A percentile compares a stretch with the other conserved stretches of the same genome.
Evolutionary conservation across 2,113 vertebrate species (phyloP).

Genomic region (Aviceda subcristata): DNA sequence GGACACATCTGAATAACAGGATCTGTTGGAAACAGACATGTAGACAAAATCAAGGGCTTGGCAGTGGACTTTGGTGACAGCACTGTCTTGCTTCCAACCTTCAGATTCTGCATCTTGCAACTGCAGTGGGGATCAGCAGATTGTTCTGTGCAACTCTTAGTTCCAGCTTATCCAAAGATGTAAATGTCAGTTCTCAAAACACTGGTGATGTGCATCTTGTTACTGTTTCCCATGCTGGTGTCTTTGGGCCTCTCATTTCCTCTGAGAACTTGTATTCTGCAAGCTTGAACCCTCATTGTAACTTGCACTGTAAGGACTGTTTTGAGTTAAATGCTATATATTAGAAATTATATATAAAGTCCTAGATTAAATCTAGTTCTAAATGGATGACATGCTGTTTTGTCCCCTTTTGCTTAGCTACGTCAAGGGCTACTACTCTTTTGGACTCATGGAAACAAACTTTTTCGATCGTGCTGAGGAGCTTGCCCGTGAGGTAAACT

Average conservation of each 20-base stretch:
- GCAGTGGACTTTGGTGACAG: not conserved
- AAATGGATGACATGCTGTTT: not conserved
- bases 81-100: not conserved
- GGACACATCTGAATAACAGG: not conserved
- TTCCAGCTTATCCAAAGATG: not conserved
- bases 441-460: constrained; percentile 90
- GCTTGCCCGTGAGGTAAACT: constrained; percentile 86
- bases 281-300: not conserved
- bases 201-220: not conserved
- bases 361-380: not conserved
- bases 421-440: constrained; percentile 89
- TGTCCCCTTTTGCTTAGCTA: constrained; percentile 74
- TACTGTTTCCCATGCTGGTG: not conserved
- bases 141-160: not conserved
- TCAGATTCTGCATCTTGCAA: not conserved
- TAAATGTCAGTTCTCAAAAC: not conserved
- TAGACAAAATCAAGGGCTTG: not conserved
- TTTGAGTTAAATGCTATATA: not conserved
- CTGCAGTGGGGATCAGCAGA: not conserved
- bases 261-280: not conserved
- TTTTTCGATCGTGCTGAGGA: constrained; percentile 86
- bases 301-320: not conserved
- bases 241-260: not conserved
- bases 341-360: too few relatives aligned
- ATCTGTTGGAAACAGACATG: not conserved